These are phyloP conservation scores for Trogon melanurus DNA, from an alignment of 2,113 vertebrate species.

Conservation along the genomic window DNA sequence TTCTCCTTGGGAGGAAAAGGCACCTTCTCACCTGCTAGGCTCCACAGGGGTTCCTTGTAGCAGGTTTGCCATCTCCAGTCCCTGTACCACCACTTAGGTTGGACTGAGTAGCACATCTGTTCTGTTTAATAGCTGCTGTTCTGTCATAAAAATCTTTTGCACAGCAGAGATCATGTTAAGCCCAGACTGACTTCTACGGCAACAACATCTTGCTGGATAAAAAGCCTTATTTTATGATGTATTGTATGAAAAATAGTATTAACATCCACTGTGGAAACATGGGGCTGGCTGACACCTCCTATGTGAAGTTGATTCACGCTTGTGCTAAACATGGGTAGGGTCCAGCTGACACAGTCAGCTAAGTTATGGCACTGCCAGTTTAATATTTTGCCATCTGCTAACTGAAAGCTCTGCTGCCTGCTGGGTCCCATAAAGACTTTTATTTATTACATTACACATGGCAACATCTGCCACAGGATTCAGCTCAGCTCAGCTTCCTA, in stretches of 20 bases:
- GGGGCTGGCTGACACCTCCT: conserved; percentile 42
- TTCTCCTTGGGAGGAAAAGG: background rate
- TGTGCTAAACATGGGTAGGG: conserved; percentile 48
- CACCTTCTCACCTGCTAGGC: background rate
- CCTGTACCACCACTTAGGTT: background rate
- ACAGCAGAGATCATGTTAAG: background rate
- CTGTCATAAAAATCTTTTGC: background rate
- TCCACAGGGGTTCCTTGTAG: background rate
- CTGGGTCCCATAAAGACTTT: conserved; percentile 81
- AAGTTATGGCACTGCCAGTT: conserved; percentile 75
- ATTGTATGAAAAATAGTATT: background rate
- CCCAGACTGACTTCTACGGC: background rate
- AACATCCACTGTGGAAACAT: background rate
- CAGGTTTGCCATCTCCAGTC: background rate
- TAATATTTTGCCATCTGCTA: conserved; percentile 83
- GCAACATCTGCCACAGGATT: conserved; percentile 79
- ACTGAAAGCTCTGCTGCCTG: conserved; percentile 76
- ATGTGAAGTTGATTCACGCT: conserved; percentile 51
- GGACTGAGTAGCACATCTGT: background rate
- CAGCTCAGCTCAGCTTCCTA: conserved; percentile 65
- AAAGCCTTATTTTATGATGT: background rate
- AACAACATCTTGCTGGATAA: background rate
- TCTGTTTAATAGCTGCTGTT: background rate
- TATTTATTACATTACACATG: conserved; percentile 82
- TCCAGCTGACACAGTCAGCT: conserved; percentile 71